A percentile compares a stretch with the other conserved stretches of the same genome.
Conservation (phyloP, 2,797 vertebrate genomes). For the Microtus agrestis region DNA sequence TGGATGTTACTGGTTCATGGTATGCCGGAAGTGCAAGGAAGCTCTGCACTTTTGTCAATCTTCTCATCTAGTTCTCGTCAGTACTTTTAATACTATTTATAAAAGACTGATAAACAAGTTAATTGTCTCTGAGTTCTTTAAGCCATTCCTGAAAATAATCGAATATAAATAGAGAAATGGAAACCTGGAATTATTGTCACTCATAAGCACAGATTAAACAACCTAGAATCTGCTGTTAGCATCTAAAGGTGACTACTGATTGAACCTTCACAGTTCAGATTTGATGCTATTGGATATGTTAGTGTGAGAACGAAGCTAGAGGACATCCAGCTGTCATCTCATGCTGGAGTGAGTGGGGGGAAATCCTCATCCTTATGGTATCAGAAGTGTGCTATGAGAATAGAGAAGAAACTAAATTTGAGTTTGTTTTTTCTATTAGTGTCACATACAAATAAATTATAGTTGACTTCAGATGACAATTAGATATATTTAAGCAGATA, state of each 20-base stretch:
- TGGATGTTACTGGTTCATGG: neutral
- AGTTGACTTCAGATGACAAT: neutral
- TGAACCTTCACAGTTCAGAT: neutral
- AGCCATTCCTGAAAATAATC: neutral
- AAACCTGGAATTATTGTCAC: neutral
- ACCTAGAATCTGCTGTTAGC: neutral
- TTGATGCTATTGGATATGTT: neutral
- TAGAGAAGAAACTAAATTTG: neutral
- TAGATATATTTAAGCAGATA: neutral
- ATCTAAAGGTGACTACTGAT: neutral
- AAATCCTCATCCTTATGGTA: neutral
- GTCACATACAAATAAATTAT: neutral
- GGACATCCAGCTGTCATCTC: neutral
- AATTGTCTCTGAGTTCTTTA: neutral
- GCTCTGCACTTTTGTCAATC: neutral
- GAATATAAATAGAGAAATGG: neutral
- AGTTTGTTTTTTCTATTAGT: neutral
- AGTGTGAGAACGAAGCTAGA: neutral
- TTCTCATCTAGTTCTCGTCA: neutral
- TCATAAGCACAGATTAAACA: neutral
- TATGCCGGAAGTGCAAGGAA: neutral
- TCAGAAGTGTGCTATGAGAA: neutral
- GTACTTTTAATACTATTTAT: neutral
- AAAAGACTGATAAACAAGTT: neutral
- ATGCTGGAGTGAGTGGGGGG: neutral